These are phyloP conservation scores for Pollenia labialis DNA, from an alignment of 2,888 invertebrate species.

Conservation along the genomic window DNA sequence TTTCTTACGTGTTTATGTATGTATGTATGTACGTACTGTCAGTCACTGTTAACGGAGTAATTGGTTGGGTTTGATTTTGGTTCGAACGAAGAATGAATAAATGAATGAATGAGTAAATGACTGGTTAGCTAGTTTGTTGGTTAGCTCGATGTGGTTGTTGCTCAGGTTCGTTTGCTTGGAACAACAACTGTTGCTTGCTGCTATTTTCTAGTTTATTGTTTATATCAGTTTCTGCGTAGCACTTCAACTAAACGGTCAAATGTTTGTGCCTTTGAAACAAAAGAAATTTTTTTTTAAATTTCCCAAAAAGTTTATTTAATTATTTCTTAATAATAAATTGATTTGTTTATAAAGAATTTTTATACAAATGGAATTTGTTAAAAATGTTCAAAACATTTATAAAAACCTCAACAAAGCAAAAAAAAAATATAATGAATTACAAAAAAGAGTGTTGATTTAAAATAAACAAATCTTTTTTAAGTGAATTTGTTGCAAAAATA, in stretches of 20 bases:
- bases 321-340: conserved; percentile 24
- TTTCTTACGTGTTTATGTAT: no score
- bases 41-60: neutral
- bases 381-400: conserved; percentile 56
- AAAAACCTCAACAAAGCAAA: conserved; percentile 5
- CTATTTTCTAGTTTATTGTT: conserved; percentile 38
- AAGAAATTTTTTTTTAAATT: neutral
- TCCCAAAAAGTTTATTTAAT: conserved; percentile 1
- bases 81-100: conserved; percentile 26
- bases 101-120: neutral
- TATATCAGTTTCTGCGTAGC: conserved; percentile 59
- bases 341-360: conserved; percentile 57
- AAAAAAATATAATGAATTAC: neutral
- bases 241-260: conserved; percentile 46
- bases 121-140: neutral
- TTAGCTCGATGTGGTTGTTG: neutral
- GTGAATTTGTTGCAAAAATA: conserved; percentile 7
- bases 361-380: conserved; percentile 67
- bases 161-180: conserved; percentile 17
- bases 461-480: conserved; percentile 54
- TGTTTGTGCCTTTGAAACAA: neutral
- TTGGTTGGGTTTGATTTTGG: conserved; percentile 26
- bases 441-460: conserved; percentile 56
- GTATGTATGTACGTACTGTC: neutral
- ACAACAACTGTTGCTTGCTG: conserved; percentile 65